phyloP scores from a whole-genome alignment of 2,888 invertebrate species.

The Aleiodes testaceus region DNA sequence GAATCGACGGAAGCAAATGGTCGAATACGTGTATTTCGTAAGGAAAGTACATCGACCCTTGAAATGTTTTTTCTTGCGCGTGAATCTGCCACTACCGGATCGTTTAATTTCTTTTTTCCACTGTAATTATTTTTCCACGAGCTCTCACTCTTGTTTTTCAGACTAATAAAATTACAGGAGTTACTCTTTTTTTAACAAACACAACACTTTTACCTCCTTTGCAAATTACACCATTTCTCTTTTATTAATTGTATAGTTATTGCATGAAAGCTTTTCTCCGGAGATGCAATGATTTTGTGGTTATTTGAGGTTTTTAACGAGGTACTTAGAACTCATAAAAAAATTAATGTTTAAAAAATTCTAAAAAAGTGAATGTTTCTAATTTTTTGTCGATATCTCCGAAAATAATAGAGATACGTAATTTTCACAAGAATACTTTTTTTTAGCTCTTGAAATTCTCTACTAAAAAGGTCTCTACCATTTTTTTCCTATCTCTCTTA shows the following conservation, averaged over 20 bases:
- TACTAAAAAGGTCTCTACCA: no score
- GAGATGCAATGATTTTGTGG: not conserved
- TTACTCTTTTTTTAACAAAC: constrained; percentile 18
- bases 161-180: constrained; percentile 17
- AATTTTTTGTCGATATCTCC: no score
- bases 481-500: no score
- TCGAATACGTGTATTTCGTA: constrained; percentile 36
- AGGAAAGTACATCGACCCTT: constrained; percentile 39
- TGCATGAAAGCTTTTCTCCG: not conserved
- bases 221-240: constrained; percentile 41
- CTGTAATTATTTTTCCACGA: not conserved
- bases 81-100: constrained; percentile 40
- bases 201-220: constrained; percentile 40
- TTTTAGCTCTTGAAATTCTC: no score
- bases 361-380: no score
- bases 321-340: not conserved
- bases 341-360: not conserved
- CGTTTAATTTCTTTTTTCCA: not conserved
- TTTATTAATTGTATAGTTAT: constrained; percentile 34
- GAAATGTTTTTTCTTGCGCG: constrained; percentile 13
- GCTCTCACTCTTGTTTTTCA: not conserved
- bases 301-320: no score
- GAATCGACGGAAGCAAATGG: constrained; percentile 47
- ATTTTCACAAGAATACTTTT: no score
- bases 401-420: no score